A percentile compares a stretch with the other conserved stretches of the same genome.
Evolutionary conservation across 1,140 invertebrate species (phyloP).

Genomic region (Alviniconcha marisindica): DNA sequence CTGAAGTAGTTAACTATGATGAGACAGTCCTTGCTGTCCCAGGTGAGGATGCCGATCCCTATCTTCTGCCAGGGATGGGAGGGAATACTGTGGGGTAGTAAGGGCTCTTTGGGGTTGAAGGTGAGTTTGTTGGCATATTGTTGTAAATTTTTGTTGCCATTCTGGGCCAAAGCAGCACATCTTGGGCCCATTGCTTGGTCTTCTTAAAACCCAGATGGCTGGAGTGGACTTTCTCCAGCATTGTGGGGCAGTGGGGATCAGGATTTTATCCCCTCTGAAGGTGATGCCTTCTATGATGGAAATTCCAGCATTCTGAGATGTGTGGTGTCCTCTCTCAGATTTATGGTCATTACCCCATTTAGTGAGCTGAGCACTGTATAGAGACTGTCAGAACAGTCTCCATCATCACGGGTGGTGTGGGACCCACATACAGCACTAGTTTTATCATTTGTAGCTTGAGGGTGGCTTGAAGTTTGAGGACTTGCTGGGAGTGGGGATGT

Average conservation of each 20-base stretch:
- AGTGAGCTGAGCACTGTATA: too few species aligned
- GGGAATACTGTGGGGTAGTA: conserved; percentile 46
- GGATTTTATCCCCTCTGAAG: conserved; percentile 24
- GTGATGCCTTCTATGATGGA: background rate
- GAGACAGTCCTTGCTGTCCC: conserved; percentile 39
- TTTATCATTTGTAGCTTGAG: too few species aligned
- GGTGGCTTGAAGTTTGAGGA: too few species aligned
- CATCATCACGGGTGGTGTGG: too few species aligned
- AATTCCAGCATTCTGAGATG: too few species aligned
- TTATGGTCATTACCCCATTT: too few species aligned
- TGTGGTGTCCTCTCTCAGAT: too few species aligned
- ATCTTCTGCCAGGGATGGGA: conserved; percentile 51
- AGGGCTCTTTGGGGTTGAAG: conserved; percentile 44
- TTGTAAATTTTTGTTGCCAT: conserved; percentile 42
- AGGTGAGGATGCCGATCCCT: conserved; percentile 48
- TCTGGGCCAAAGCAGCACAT: conserved; percentile 50
- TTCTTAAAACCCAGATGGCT: conserved; percentile 54
- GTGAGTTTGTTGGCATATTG: conserved; percentile 32
- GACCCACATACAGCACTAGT: too few species aligned
- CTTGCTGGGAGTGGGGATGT: too few species aligned
- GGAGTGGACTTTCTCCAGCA: conserved; percentile 43
- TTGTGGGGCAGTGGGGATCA: conserved; percentile 36
- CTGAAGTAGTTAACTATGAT: conserved; percentile 47
- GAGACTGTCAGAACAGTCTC: too few species aligned
- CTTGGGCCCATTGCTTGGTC: conserved; percentile 39